These are phyloP conservation scores for Antheraea assamensis DNA, from an alignment of 2,888 invertebrate genomes.

Conservation along the genomic window DNA sequence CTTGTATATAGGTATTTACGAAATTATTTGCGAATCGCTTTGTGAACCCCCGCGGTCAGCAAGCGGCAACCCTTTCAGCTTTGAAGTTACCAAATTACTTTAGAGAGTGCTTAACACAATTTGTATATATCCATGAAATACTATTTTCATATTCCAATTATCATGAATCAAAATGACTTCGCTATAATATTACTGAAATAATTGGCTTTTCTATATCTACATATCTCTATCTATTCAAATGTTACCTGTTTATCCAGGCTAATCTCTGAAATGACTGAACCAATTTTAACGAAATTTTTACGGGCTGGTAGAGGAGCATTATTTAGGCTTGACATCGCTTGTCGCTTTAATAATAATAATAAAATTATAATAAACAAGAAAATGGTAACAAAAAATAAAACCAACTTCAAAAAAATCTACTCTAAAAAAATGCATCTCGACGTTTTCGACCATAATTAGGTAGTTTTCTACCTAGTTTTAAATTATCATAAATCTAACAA, in stretches of 20 bases:
- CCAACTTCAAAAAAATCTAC: too few relatives aligned
- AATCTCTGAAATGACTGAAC: too few relatives aligned
- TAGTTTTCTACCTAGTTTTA: too few relatives aligned
- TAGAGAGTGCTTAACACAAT: conserved; percentile 52
- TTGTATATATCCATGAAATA: conserved; percentile 44
- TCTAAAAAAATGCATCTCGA: too few relatives aligned
- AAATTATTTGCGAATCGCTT: conserved; percentile 52
- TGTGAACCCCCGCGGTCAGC: conserved; percentile 47
- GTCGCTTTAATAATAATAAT: too few relatives aligned
- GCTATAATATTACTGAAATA: not conserved
- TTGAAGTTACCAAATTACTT: conserved; percentile 76
- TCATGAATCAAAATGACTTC: not conserved
- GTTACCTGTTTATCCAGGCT: not conserved
- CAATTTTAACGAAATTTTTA: too few relatives aligned
- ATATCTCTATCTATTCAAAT: not conserved
- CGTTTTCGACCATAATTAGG: too few relatives aligned
- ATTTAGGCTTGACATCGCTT: too few relatives aligned
- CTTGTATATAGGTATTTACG: conserved; percentile 55
- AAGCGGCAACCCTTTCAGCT: conserved; percentile 72
- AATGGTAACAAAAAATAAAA: too few relatives aligned
- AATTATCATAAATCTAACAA: too few relatives aligned
- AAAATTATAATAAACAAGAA: too few relatives aligned
- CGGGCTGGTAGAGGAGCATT: too few relatives aligned
- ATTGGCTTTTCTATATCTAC: not conserved
- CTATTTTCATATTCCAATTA: not conserved